Base-by-base conservation (phyloP, 2,797 vertebrate genomes). In the Parauchenoglanis punctatus region DNA sequence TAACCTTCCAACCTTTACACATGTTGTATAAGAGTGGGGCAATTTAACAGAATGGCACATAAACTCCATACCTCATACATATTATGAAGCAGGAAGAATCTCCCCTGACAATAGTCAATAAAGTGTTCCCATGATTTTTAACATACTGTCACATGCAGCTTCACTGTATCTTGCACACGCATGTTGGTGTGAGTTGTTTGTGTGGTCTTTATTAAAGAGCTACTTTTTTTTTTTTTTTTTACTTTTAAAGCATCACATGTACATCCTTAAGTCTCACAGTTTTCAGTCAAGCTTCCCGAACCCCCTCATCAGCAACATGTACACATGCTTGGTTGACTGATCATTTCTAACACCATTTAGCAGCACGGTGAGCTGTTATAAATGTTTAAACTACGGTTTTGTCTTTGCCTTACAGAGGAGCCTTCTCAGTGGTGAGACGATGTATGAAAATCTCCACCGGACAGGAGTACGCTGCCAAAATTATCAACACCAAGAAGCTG, bases 401-500 rank as follows among this genome's bases (percentile, higher is more conserved):
- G n/a, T 61, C 54, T 31, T 93, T 95, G 87, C 81, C 90, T 94
- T 94, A 0, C 90, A 99, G 98, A 95, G 98, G 98, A 11, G 98
- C 98, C 0, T 99, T 99, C 94, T 99, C 98, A 35, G 97, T 99
- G 93, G 98, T 99, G 91, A 97, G 97, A 91, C 96, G 98, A 91
- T 99, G 98, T 87, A 97, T 99, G 97, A 99, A 99, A 95, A 98
- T 98, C 87, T 97, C 97, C 91, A 96, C 96, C 0, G 98, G 98
- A 90, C 98, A 99, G 93, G 98, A 99, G 89, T 99, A 97, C 0
- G 98, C 98, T 83, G 98, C 98, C 94, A 99, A 99, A 95, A 98
- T 99, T 87, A 99, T 99, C 96, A 99, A 99, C 93, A 99, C 98
- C 93, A 99, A 99, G 96, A 99, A 99, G 96, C 94, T 99, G 52